Evolutionary conservation across 2,113 vertebrate genomes (phyloP), one percentile per base, ranked within the genome.

Genomic region (Orcinus orca): DNA sequence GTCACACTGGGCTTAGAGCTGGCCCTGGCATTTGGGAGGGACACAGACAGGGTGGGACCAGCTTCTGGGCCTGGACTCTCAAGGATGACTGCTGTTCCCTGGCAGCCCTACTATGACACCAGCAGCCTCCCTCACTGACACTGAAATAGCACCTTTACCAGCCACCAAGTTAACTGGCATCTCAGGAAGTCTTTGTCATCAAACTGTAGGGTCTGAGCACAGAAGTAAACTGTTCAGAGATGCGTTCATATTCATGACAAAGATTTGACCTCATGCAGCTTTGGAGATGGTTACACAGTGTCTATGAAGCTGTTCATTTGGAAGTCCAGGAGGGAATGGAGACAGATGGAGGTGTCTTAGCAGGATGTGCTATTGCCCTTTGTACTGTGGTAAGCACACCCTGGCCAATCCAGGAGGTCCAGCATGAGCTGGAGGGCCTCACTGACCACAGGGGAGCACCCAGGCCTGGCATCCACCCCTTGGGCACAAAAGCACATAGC

Each of bases 161-260:
- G 47, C 44, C 0, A 13, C 44, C 18, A 4, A 23, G 12, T 62
- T 38, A 14, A 55, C 4, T 50, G 3, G 11, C 23, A 13, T n/a
- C 23, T 36, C 33, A 65, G 86, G 67, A 29, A 2, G 9, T 53
- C 31, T 76, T 36, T 53, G 18, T 29, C 58, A 77, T 26, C 58
- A 50, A 17, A 77, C 9, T 2, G 13, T 25, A 20, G 23, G 33
- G 33, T 80, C 29, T 31, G 53, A 62, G 10, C 13, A 23, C 29
- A 71, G 67, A 81, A 44, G 9, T 7, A 47, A 20, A 36, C 15
- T 47, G 21, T 67, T 36, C 11, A 5, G 65, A 62, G 38, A 62
- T 14, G 18, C 1, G 1, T 23, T 29, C 53, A 4, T 3, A 1
- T 4, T 76, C 7, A 8, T 5, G 6, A 47, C 41, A 44, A 2